A percentile compares a stretch with the other conserved stretches of the same genome.
These are phyloP conservation scores for Yponomeuta sedellus DNA, from an alignment of 2,888 invertebrate genomes.

Conservation along the genomic window DNA sequence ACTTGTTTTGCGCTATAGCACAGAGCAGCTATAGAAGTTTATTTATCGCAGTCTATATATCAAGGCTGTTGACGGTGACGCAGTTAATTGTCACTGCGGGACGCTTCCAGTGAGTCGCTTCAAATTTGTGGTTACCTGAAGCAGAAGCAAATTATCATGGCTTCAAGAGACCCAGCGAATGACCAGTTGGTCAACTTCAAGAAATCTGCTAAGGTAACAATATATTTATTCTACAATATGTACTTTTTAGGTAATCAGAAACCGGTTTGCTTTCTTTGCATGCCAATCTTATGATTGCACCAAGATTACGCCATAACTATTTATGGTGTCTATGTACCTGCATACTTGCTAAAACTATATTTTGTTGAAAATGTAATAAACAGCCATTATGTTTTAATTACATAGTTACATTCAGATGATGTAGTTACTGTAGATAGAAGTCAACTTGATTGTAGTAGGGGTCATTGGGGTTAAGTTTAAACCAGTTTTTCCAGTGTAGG, in stretches of 20 bases:
- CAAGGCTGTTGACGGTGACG: slow-evolving; percentile 27
- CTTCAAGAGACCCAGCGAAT: slow-evolving; percentile 76
- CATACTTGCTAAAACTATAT: no score
- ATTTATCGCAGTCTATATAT: slow-evolving; percentile 56
- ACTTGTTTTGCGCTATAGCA: slow-evolving; percentile 38
- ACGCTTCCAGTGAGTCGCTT: slow-evolving; percentile 54
- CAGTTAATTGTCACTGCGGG: slow-evolving; percentile 26
- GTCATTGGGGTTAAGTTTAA: no score
- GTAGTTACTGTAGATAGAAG: no score
- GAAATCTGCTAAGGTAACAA: slow-evolving; percentile 69
- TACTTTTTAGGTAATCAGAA: not conserved
- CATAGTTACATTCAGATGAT: no score
- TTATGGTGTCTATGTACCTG: no score
- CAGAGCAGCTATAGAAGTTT: slow-evolving; percentile 53
- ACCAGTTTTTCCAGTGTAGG: no score
- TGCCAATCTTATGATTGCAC: no score
- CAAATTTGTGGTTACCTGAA: slow-evolving; percentile 13
- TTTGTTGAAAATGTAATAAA: no score
- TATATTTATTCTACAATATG: not conserved
- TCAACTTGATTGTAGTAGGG: no score
- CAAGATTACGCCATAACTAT: no score
- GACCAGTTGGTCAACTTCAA: slow-evolving; percentile 80
- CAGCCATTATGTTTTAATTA: no score
- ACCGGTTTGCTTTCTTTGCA: not conserved
- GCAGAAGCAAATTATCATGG: slow-evolving; percentile 35